These are phyloP conservation scores for Clistopyga incitator DNA, from an alignment of 2,888 invertebrate genomes.

Conservation along the genomic window DNA sequence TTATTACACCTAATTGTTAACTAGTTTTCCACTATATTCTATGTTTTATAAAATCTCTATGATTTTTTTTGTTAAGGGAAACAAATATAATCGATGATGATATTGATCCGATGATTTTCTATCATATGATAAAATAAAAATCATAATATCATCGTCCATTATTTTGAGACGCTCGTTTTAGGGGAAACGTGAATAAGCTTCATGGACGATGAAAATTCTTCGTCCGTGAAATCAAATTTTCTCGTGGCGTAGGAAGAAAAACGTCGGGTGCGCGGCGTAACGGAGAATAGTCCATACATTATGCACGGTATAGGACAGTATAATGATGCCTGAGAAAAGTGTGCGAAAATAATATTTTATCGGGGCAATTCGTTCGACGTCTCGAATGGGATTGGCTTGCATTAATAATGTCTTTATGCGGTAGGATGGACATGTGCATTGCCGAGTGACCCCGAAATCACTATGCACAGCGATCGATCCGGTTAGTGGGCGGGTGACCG, in stretches of 20 bases:
- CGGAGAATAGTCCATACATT: not conserved
- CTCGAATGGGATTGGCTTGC: slow-evolving; percentile 78
- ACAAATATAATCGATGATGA: not conserved
- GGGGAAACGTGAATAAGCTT: not conserved
- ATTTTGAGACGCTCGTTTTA: not conserved
- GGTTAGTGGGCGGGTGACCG: slow-evolving; percentile 6
- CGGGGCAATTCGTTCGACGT: slow-evolving; percentile 77
- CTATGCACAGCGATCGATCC: slow-evolving; percentile 34
- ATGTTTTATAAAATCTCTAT: too few relatives aligned
- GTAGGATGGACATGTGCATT: slow-evolving; percentile 12
- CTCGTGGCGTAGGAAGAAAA: not conserved
- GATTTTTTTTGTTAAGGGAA: not conserved
- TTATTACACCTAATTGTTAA: not conserved
- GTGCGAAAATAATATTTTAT: slow-evolving; percentile 78
- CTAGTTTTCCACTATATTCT: too few relatives aligned
- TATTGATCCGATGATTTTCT: not conserved
- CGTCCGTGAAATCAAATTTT: slow-evolving; percentile 28
- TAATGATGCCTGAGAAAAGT: slow-evolving; percentile 12
- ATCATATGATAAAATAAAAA: slow-evolving; percentile 1
- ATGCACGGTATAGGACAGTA: not conserved
- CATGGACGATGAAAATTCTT: slow-evolving; percentile 22
- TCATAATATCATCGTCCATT: not conserved
- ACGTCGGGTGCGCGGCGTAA: slow-evolving; percentile 1
- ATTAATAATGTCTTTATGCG: slow-evolving; percentile 78
- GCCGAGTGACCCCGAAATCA: slow-evolving; percentile 47